Conservation (phyloP, 2,113 vertebrate genomes). For the Halcyon senegalensis region DNA sequence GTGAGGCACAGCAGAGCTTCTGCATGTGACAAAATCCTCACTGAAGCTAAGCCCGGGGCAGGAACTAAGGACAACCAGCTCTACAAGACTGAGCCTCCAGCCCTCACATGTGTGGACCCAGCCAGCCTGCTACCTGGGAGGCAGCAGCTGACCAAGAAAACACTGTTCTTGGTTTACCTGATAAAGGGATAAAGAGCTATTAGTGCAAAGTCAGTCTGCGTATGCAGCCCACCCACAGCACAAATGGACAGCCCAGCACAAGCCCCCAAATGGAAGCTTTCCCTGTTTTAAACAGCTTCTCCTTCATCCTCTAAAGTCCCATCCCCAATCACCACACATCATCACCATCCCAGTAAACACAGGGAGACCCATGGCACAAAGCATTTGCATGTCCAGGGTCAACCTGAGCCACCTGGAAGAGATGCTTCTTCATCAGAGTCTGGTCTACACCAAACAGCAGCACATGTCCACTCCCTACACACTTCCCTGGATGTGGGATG, state of each 20-base stretch:
- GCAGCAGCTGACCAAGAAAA: not conserved
- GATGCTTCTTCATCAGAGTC: not conserved
- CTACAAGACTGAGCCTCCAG: not conserved
- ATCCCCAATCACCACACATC: not conserved
- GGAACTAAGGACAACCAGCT: not conserved
- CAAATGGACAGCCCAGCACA: not conserved
- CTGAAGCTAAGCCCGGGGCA: not conserved
- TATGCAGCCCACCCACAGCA: not conserved
- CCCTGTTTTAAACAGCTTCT: not conserved
- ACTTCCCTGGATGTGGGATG: not conserved
- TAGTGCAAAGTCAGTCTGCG: not conserved
- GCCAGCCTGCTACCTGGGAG: not conserved
- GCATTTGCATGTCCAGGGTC: accelerated
- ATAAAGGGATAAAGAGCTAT: not conserved
- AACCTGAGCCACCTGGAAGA: not conserved
- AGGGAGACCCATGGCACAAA: not conserved
- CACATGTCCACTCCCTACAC: not conserved
- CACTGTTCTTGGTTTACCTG: not conserved
- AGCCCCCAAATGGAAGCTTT: not conserved
- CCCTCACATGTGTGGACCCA: accelerated
- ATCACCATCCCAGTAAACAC: not conserved
- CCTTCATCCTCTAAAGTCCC: not conserved
- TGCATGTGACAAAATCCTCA: not conserved
- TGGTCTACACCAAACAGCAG: not conserved
- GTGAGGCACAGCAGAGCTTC: not conserved